Base-by-base conservation (phyloP, 2,113 vertebrate genomes). In the Rhinogobius similis region DNA sequence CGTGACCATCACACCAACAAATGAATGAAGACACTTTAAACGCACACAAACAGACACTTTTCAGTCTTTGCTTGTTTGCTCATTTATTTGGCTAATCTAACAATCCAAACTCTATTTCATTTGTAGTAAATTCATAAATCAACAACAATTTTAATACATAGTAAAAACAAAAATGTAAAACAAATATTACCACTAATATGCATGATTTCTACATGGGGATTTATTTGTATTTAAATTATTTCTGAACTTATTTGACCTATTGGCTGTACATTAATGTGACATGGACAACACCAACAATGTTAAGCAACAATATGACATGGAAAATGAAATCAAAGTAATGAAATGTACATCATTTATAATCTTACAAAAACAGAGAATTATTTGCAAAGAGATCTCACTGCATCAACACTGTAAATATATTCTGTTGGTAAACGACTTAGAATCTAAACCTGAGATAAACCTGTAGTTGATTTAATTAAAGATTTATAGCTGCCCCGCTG, bases 401-500 rank as follows among this genome's bases (percentile, higher is more conserved):
- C 13, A 24, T 9, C 23, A 11, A 43, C 61, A 63, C 11, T 63
- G 20, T 39, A 63, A 23, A 23, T 63, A 41, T 63, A 23, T 14
- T 23, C 18, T 1, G 8, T 23, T 64, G 12, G n/a, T 68, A 38
- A 43, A 24, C 26, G n/a, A 66, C 52, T 36, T 0, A 18, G 39
- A 52, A 41, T 73, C 62, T 0, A 3, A 48, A 53, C 1, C 63
- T 36, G 32, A 81, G 76, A 78, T 78, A 65, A 76, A 73, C 41
- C 18, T 23, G 27, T 77, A 68, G 85, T 44, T 78, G 67, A 70
- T 53, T 77, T 70, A 85, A 73, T 77, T 70, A 85, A 73, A 79
- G 63, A 29, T 79, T 78, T 86, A 27, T 58, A 68, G 38, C 0
- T 20, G 39, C 62, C 69, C 29, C 7, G 43, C 43, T 46, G 43